A percentile compares a stretch with the other conserved stretches of the same genome.
These are phyloP conservation scores for Motacilla tschutschensis DNA, from an alignment of 2,113 vertebrate genomes.

Conservation along the genomic window DNA sequence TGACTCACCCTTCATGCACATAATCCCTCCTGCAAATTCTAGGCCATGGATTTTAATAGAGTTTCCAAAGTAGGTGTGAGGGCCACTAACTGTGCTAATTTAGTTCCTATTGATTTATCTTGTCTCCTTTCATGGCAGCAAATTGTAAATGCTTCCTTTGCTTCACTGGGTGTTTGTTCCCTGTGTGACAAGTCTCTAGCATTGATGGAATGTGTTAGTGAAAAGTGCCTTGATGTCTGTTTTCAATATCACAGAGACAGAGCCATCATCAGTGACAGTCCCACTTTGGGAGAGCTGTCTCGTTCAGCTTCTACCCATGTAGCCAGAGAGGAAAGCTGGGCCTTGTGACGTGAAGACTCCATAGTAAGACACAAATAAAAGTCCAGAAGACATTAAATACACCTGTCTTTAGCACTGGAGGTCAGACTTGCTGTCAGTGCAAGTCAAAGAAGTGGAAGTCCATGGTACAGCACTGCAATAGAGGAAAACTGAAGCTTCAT, in stretches of 20 bases:
- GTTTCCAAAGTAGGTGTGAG: conserved; percentile 51
- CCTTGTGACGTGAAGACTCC: neutral
- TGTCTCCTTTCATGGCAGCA: conserved; percentile 45
- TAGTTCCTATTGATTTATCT: conserved; percentile 59
- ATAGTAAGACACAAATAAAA: neutral
- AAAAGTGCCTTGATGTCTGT: conserved; percentile 32
- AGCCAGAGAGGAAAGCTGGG: neutral
- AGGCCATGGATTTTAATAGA: conserved; percentile 57
- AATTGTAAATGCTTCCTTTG: conserved; percentile 52
- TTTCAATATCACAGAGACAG: neutral
- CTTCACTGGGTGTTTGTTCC: neutral
- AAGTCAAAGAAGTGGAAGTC: neutral
- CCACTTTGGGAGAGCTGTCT: neutral
- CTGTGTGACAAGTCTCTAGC: conserved; percentile 36
- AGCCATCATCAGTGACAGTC: conserved; percentile 18
- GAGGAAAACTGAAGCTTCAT: neutral
- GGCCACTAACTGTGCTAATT: conserved; percentile 46
- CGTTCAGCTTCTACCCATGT: neutral
- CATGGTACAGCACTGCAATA: rapidly evolving
- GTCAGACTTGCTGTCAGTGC: neutral
- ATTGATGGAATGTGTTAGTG: conserved; percentile 43
- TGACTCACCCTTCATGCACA: conserved; percentile 26
- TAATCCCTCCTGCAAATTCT: conserved; percentile 49
- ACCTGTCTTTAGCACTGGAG: neutral
- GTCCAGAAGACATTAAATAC: neutral